Evolutionary conservation across 2,888 invertebrate genomes (phyloP).

Genomic region (Hofmannophila pseudospretella): DNA sequence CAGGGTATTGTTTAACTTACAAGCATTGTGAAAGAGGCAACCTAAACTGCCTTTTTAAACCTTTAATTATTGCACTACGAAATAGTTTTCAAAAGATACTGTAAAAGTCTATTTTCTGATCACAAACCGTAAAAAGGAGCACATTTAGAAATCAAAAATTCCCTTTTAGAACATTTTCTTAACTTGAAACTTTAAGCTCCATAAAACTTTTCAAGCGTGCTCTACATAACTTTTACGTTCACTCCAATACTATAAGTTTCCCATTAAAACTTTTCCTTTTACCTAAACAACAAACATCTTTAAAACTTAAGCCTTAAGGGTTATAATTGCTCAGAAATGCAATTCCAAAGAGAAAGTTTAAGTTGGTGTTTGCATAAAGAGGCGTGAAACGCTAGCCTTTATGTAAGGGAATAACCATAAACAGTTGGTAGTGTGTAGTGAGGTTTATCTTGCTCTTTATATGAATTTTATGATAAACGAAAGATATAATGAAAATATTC

Average conservation of each 20-base stretch:
- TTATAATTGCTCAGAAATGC: neutral
- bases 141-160: constrained; percentile 56
- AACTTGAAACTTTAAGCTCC: constrained; percentile 65
- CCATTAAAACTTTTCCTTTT: constrained; percentile 17
- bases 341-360: constrained; percentile 6
- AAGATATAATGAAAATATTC: constrained; percentile 6
- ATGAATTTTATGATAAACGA: constrained; percentile 33
- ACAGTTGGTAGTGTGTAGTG: constrained; percentile 46
- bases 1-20: too few relatives aligned
- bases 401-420: constrained; percentile 52
- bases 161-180: constrained; percentile 51
- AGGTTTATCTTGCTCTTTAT: constrained; percentile 38
- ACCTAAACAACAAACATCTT: constrained; percentile 2
- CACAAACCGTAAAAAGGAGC: constrained; percentile 20
- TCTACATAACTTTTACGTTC: constrained; percentile 70
- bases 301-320: constrained; percentile 11
- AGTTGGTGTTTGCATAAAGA: constrained; percentile 26
- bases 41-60: too few relatives aligned
- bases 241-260: constrained; percentile 46
- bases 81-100: too few relatives aligned
- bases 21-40: too few relatives aligned
- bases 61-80: too few relatives aligned
- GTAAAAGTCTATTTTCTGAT: too few relatives aligned
- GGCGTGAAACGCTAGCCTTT: constrained; percentile 58
- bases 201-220: constrained; percentile 71